phyloP scores from a whole-genome alignment of 1,140 invertebrate genomes.

The Drosophila kikkawai region DNA sequence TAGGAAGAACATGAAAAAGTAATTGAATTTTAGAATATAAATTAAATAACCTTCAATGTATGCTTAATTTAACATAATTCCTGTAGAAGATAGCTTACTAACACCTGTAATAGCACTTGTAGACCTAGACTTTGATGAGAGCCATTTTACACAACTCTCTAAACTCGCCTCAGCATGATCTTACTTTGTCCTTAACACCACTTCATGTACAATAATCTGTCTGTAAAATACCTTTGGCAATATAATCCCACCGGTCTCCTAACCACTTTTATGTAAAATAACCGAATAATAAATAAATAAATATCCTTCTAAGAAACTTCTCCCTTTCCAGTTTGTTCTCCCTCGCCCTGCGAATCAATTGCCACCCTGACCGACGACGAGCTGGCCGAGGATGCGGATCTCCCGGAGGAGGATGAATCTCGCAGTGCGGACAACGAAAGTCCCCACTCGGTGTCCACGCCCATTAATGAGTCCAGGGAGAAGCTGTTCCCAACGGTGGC shows the following conservation, averaged over 20 bases:
- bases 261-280: slow-evolving; percentile 41
- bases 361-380: slow-evolving; percentile 87
- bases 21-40: neutral
- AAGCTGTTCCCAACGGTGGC: slow-evolving; percentile 67
- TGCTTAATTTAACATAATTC: neutral
- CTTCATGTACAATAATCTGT: slow-evolving; percentile 42
- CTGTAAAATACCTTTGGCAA: slow-evolving; percentile 25
- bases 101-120: neutral
- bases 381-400: slow-evolving; percentile 68
- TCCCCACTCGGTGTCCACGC: slow-evolving; percentile 68
- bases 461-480: slow-evolving; percentile 80
- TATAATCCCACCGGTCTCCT: slow-evolving; percentile 13
- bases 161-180: slow-evolving; percentile 34
- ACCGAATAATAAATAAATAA: too few species aligned
- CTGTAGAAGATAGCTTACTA: neutral
- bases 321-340: slow-evolving; percentile 88
- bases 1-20: neutral
- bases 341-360: slow-evolving; percentile 90
- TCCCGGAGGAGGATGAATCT: slow-evolving; percentile 46
- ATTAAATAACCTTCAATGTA: neutral
- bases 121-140: neutral
- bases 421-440: slow-evolving; percentile 61
- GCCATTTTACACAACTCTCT: slow-evolving; percentile 45
- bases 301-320: neutral
- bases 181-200: slow-evolving; percentile 5